These are phyloP conservation scores for Desoria tigrina DNA, from an alignment of 2,888 invertebrate species.

Conservation along the genomic window DNA sequence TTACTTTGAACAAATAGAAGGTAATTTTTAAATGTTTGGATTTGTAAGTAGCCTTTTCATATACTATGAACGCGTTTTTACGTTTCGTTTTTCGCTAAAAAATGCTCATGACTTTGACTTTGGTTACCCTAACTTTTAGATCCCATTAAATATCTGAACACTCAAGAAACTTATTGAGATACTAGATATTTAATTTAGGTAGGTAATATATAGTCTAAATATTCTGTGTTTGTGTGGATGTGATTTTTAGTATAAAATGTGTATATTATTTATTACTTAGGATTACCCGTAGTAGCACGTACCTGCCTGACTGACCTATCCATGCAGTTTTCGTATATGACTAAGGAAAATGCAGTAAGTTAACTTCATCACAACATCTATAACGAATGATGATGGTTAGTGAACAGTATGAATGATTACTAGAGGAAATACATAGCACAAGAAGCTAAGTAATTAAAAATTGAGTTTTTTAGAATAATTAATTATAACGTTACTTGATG, in stretches of 20 bases:
- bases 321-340: neutral
- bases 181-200: neutral
- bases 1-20: neutral
- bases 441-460: no score
- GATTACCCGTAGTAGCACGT: conserved; percentile 5
- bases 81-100: no score
- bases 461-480: no score
- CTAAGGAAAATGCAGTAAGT: neutral
- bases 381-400: neutral
- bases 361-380: neutral
- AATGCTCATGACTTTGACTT: no score
- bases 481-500: no score
- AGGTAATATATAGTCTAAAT: neutral
- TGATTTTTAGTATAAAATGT: conserved; percentile 8
- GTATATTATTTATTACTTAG: conserved; percentile 11
- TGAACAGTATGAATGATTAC: no score
- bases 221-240: neutral
- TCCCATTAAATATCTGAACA: no score
- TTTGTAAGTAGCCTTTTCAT: no score
- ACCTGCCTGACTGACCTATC: neutral
- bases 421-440: no score
- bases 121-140: no score
- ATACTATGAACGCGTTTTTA: no score
- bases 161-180: neutral
- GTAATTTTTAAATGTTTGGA: neutral